These are phyloP conservation scores for Bembecia ichneumoniformis DNA, from an alignment of 2,888 invertebrate species.

Conservation along the genomic window DNA sequence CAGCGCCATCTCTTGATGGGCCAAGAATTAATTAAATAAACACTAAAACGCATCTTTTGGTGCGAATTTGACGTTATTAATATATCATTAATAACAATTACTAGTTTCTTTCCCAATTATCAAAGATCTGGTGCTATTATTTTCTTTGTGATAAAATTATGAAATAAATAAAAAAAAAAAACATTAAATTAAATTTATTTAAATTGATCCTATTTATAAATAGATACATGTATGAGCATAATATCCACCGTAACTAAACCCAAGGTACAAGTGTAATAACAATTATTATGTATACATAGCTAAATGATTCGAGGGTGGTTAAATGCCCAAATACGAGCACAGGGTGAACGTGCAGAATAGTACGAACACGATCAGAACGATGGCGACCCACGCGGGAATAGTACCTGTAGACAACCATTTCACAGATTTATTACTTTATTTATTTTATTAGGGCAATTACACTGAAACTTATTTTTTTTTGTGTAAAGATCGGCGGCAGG, in stretches of 20 bases:
- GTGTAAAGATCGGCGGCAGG: neutral
- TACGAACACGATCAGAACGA: constrained; percentile 80
- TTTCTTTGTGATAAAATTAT: no score
- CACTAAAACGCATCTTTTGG: no score
- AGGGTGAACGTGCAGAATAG: constrained; percentile 84
- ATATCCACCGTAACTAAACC: constrained; percentile 32
- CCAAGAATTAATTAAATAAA: no score
- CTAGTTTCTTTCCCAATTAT: no score
- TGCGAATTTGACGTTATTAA: no score
- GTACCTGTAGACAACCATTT: constrained; percentile 73
- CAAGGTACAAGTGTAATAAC: constrained; percentile 19
- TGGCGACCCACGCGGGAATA: constrained; percentile 86
- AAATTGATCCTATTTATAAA: constrained; percentile 57
- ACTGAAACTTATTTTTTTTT: neutral
- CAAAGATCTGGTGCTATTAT: no score
- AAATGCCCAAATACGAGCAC: constrained; percentile 88
- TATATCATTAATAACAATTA: no score
- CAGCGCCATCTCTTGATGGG: no score
- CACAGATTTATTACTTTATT: no score
- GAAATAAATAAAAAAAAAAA: no score
- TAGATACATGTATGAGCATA: constrained; percentile 38
- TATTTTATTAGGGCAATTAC: no score
- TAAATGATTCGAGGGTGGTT: constrained; percentile 12
- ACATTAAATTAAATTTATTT: constrained; percentile 56
- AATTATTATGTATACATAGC: constrained; percentile 10